Percentiles rank a stretch among this genome's conserved stretches.
Evolutionary conservation across 2,888 invertebrate genomes (phyloP).

Genomic region (Phortica magna): DNA sequence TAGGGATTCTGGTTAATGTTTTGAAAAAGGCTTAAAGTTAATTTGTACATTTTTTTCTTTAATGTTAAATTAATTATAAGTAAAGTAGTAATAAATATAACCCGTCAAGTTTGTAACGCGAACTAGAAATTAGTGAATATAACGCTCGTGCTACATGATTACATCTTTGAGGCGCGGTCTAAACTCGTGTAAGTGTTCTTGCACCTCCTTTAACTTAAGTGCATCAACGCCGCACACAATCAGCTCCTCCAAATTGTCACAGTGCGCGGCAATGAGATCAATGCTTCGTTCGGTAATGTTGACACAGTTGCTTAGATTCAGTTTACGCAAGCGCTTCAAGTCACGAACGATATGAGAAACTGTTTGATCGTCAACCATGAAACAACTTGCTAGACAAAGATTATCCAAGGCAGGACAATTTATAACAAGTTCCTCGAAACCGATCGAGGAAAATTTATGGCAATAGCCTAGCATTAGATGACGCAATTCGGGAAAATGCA

Average conservation of each 20-base stretch:
- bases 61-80: neutral
- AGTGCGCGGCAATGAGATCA: constrained; percentile 52
- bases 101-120: neutral
- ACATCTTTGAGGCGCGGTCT: constrained; percentile 58
- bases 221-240: constrained; percentile 61
- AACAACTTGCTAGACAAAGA: constrained; percentile 61
- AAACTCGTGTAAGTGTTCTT: constrained; percentile 50
- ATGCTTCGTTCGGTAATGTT: constrained; percentile 56
- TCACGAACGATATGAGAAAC: constrained; percentile 52
- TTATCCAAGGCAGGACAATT: constrained; percentile 66
- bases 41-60: constrained; percentile 18
- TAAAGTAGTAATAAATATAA: neutral
- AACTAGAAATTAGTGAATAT: constrained; percentile 47
- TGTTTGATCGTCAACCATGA: constrained; percentile 57
- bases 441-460: constrained; percentile 56
- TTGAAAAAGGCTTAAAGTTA: constrained; percentile 15
- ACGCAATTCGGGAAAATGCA: constrained; percentile 59
- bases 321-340: constrained; percentile 59
- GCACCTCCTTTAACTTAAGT: constrained; percentile 53
- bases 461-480: constrained; percentile 63
- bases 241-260: constrained; percentile 58
- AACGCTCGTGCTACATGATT: constrained; percentile 65
- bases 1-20: neutral
- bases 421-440: constrained; percentile 56
- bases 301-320: constrained; percentile 66